Conservation (phyloP, 2,113 vertebrate species). For the Ibidorhyncha struthersii region DNA sequence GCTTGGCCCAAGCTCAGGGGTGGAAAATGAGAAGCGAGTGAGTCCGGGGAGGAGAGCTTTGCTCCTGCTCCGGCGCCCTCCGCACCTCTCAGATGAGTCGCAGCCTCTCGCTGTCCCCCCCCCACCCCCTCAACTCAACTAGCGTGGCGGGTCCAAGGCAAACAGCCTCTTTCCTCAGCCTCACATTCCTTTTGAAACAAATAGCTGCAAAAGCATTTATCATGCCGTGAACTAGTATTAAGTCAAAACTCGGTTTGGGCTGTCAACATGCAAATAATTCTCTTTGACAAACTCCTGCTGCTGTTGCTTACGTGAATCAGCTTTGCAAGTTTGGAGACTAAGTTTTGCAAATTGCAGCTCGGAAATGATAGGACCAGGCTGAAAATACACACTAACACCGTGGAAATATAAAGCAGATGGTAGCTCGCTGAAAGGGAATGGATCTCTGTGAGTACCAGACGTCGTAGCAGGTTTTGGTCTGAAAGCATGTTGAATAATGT, state of each 20-base stretch:
- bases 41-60: not conserved
- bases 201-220: not conserved
- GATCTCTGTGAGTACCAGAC: not conserved
- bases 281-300: slow-evolving; percentile 4
- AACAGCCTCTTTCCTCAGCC: not conserved
- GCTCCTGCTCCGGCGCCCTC: not conserved
- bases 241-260: not conserved
- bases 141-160: not conserved
- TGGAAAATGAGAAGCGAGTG: not conserved
- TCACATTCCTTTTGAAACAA: not conserved
- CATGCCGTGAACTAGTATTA: not conserved
- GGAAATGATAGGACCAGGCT: not conserved
- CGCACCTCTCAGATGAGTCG: rapidly evolving
- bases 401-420: not conserved
- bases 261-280: not conserved
- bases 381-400: not conserved
- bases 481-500: not conserved
- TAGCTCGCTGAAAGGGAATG: not conserved
- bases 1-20: not conserved
- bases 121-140: not conserved
- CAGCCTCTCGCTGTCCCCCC: not conserved
- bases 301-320: not conserved
- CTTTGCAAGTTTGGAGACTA: not conserved
- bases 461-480: not conserved
- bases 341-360: slow-evolving; percentile 6